phyloP scores from a whole-genome alignment of 2,888 invertebrate species.

The Drymonia ruficornis region DNA sequence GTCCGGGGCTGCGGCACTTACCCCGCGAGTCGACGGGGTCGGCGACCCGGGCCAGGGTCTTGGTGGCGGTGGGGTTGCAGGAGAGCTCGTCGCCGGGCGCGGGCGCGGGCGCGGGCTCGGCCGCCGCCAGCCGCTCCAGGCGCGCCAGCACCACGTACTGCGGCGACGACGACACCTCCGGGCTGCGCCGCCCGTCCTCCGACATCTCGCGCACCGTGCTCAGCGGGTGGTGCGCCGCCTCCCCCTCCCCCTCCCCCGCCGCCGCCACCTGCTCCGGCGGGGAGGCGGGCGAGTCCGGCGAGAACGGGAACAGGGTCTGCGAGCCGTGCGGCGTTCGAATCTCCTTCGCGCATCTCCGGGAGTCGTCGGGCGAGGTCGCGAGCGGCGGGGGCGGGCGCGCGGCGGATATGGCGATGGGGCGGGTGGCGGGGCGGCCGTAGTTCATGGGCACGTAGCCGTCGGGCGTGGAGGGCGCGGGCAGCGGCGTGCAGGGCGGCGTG shows the following conservation, averaged over 20 bases:
- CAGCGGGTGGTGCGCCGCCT: slow-evolving; percentile 49
- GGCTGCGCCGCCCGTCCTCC: slow-evolving; percentile 56
- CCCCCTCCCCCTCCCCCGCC: too few species aligned
- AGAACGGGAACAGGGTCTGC: slow-evolving; percentile 88
- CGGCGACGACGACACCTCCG: slow-evolving; percentile 56
- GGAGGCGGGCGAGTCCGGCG: slow-evolving; percentile 87
- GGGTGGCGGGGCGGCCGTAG: slow-evolving; percentile 79
- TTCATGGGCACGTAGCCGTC: slow-evolving; percentile 83
- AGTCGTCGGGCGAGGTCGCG: slow-evolving; percentile 53
- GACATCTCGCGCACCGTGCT: slow-evolving; percentile 68
- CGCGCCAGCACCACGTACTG: slow-evolving; percentile 81
- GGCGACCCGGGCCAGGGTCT: slow-evolving; percentile 57
- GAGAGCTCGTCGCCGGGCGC: slow-evolving; percentile 47
- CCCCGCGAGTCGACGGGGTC: slow-evolving; percentile 45
- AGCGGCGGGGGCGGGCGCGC: slow-evolving; percentile 39
- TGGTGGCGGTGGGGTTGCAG: slow-evolving; percentile 75
- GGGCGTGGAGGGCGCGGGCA: slow-evolving; percentile 30
- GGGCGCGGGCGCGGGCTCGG: slow-evolving; percentile 28
- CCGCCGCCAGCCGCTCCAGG: slow-evolving; percentile 37
- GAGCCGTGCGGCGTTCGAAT: slow-evolving; percentile 84
- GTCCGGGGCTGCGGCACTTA: too few species aligned
- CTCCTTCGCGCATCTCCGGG: slow-evolving; percentile 29
- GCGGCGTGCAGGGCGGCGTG: slow-evolving; percentile 20
- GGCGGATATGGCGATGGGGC: slow-evolving; percentile 86
- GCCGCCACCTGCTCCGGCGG: slow-evolving; percentile 78